Conservation (phyloP, 2,113 vertebrate genomes). For the Lophura nycthemera region DNA sequence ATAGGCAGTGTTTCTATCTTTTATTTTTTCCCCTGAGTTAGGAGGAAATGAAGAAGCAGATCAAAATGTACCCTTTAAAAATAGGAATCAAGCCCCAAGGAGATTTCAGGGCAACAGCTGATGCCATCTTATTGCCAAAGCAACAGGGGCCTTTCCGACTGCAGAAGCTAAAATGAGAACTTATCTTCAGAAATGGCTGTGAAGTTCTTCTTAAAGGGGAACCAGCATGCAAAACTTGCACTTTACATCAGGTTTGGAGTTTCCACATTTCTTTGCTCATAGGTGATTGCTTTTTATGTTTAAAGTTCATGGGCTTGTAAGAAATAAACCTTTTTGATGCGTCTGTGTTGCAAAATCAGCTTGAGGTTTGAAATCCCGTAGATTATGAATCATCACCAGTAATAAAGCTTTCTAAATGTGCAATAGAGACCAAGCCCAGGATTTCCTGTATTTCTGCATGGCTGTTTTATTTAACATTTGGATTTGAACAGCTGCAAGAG, state of each 20-base stretch:
- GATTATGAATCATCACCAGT: not conserved
- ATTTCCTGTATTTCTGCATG: not conserved
- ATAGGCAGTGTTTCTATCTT: not conserved
- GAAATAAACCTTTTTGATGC: not conserved
- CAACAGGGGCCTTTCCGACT: not conserved
- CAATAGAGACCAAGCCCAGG: not conserved
- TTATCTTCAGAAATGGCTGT: not conserved
- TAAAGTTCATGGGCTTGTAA: not conserved
- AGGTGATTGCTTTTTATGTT: not conserved
- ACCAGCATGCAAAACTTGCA: not conserved
- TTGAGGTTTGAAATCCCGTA: not conserved
- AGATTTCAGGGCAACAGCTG: not conserved
- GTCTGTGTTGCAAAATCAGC: not conserved
- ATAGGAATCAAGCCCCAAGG: not conserved
- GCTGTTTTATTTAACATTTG: not conserved
- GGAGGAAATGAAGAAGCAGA: not conserved
- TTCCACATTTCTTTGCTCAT: not conserved
- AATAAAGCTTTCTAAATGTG: not conserved
- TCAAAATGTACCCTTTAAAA: not conserved
- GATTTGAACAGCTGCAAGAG: not conserved
- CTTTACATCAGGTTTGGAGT: rapidly evolving
- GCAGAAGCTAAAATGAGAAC: not conserved
- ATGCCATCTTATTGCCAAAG: not conserved
- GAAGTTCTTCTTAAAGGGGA: not conserved
- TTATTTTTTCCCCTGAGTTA: not conserved